phyloP scores from a whole-genome alignment of 2,888 invertebrate genomes.

The Lampropteryx suffumata region DNA sequence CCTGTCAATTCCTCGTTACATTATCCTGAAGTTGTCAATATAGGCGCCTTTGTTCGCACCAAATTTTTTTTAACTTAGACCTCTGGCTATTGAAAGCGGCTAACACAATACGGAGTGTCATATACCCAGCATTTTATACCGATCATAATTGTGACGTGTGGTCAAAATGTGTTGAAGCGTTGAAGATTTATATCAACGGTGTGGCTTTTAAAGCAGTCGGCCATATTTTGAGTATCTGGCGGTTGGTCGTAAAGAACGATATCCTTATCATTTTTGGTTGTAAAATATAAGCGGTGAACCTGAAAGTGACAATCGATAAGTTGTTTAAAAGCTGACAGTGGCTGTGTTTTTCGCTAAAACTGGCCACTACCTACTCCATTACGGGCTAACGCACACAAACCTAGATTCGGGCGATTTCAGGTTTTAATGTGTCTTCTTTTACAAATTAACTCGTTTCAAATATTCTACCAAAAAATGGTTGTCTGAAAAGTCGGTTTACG shows the following conservation, averaged over 20 bases:
- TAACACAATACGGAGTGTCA: slow-evolving; percentile 50
- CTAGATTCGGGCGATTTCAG: too few species aligned
- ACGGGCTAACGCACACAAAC: too few species aligned
- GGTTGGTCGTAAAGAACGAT: slow-evolving; percentile 34
- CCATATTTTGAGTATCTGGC: slow-evolving; percentile 41
- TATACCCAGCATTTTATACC: slow-evolving; percentile 70
- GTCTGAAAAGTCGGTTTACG: too few species aligned
- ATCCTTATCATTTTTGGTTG: slow-evolving; percentile 18
- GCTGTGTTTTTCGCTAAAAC: too few species aligned
- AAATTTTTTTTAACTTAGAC: slow-evolving; percentile 72
- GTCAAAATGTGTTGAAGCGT: slow-evolving; percentile 80
- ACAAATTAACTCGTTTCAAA: too few species aligned
- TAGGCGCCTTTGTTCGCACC: slow-evolving; percentile 78
- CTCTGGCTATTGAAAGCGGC: slow-evolving; percentile 63
- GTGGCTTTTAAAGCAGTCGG: slow-evolving; percentile 45
- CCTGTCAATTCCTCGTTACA: slow-evolving; percentile 67
- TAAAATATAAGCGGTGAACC: slow-evolving; percentile 9
- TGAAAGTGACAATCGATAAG: not conserved
- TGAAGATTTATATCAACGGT: slow-evolving; percentile 71
- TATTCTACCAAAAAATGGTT: too few species aligned
- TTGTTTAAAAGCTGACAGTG: too few species aligned
- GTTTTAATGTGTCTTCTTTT: too few species aligned
- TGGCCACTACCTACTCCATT: too few species aligned
- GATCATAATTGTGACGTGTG: slow-evolving; percentile 77
- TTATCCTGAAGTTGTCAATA: slow-evolving; percentile 73